Conservation (phyloP, 2,113 vertebrate species). For the Orycteropus afer region DNA sequence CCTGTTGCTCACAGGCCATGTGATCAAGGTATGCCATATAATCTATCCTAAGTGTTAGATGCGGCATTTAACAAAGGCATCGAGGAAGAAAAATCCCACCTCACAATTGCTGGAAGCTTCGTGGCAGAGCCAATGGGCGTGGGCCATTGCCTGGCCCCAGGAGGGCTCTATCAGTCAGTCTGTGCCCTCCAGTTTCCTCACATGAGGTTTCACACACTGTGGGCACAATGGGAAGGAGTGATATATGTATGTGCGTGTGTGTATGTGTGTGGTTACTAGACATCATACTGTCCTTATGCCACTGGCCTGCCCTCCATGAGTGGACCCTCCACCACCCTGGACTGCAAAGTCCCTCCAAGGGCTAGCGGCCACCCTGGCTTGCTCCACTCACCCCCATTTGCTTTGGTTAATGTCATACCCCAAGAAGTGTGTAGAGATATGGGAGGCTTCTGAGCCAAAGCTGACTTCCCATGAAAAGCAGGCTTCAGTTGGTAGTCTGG, state of each 20-base stretch:
- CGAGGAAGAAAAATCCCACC: neutral
- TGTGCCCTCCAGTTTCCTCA: neutral
- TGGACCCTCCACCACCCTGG: neutral
- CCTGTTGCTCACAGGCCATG: neutral
- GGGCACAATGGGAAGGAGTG: neutral
- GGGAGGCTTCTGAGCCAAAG: neutral
- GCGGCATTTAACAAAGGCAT: neutral
- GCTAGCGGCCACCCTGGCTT: neutral
- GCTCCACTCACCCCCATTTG: neutral
- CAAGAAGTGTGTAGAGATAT: neutral
- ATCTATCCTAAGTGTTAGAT: neutral
- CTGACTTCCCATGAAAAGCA: neutral
- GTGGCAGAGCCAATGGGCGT: neutral
- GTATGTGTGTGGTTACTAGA: neutral
- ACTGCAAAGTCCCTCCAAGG: neutral
- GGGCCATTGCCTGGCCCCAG: neutral
- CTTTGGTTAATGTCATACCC: neutral
- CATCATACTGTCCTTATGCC: neutral
- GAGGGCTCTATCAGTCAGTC: neutral
- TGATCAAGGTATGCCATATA: neutral
- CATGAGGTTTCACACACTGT: neutral
- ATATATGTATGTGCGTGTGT: neutral
- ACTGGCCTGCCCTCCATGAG: too few relatives aligned
- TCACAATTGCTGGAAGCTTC: neutral
- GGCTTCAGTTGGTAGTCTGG: neutral